Evolutionary conservation across 1,140 invertebrate genomes (phyloP), one percentile per base, ranked within the genome.

Genomic region (Leptoteleia sp.): DNA sequence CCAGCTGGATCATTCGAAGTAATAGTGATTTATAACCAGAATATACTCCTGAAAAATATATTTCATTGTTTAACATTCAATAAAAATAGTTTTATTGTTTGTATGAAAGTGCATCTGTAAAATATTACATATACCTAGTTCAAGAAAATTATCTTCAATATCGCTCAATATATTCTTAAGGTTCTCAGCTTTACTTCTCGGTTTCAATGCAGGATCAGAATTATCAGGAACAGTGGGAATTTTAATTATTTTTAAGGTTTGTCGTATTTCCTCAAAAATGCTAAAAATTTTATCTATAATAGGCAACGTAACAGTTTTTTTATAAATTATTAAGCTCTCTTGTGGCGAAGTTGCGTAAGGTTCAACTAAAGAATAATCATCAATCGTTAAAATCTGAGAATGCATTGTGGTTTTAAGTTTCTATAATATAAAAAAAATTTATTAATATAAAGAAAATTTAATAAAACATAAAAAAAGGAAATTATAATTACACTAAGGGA

Each of bases 381-480:
- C 88, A 1, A 94, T 91, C 0, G 95, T 95, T 0, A 93, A 91
- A 16, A 97, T 94, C 68, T 92, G 93, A 1, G 92, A 89, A 40
- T 93, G 91, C 83, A 94, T 94, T 2, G 93, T 94, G 1, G 85
- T 90, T 87, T 99, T 96, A n/a, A 98, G 88, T 7, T 90, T 86
- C 68, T 88, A 5, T 4, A 82, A 80, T 38, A 37, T 9, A 33
- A 17, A 17, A 33, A 16, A 7, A 27, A 33, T 22, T 17, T 0
- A 33, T 19, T 16, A 3, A 37, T 62, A 82, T 65, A 54, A 67
- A 2, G 22, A 17, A 83, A 84, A 6, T 84, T 37, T 7, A n/a
- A n/a, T 91, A 1, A 22, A 33, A 87, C 4, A 88, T 37, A 42
- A 64, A 25, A 37, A 19, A 22, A 22, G n/a, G n/a, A n/a, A n/a